Evolutionary conservation across 2,888 invertebrate species (phyloP).

Genomic region (Pandemis heparana): DNA sequence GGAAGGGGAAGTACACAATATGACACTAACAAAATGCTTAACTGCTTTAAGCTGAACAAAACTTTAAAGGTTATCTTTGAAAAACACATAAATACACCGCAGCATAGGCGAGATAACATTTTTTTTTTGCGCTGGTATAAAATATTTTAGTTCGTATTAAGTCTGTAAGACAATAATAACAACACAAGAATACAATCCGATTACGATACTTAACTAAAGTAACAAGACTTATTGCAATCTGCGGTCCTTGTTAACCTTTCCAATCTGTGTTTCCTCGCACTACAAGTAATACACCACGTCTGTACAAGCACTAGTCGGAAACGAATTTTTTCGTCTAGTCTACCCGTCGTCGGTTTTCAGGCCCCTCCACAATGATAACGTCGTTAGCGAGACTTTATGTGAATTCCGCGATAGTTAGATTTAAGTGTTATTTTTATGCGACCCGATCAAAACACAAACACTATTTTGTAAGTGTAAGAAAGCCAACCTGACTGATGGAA

Average conservation of each 20-base stretch:
- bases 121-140: no score
- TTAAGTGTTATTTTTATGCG: slow-evolving; percentile 40
- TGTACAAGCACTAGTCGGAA: slow-evolving; percentile 65
- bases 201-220: no score
- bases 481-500: background rate
- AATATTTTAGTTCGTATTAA: no score
- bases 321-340: slow-evolving; percentile 80
- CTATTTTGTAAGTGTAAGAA: background rate
- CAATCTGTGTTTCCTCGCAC: slow-evolving; percentile 46
- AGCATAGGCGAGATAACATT: no score
- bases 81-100: no score
- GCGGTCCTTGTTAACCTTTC: slow-evolving; percentile 32
- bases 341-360: slow-evolving; percentile 70
- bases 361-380: slow-evolving; percentile 75
- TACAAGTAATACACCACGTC: slow-evolving; percentile 39
- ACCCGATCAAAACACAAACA: slow-evolving; percentile 28
- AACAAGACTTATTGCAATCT: background rate
- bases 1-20: no score
- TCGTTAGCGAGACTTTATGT: slow-evolving; percentile 70
- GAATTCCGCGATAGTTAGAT: slow-evolving; percentile 63
- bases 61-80: no score
- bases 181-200: no score
- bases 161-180: no score
- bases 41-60: no score
- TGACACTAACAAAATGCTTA: no score